phyloP scores from a whole-genome alignment of 1,140 invertebrate genomes.

The Grapholita molesta region DNA sequence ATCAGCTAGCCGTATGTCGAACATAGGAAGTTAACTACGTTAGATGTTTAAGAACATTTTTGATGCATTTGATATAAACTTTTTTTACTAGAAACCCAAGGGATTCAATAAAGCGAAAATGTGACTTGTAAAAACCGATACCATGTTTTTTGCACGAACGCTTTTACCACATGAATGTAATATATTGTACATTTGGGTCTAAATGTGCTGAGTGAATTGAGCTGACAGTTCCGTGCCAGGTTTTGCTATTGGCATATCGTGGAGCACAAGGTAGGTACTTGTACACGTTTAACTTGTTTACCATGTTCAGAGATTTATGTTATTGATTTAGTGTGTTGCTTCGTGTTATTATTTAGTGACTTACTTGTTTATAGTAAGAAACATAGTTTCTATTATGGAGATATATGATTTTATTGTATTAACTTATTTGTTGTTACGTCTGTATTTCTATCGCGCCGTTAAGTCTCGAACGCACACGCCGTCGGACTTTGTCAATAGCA shows the following conservation, averaged over 20 bases:
- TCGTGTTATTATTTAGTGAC: constrained; percentile 71
- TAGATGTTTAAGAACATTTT: constrained; percentile 77
- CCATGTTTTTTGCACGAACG: constrained; percentile 70
- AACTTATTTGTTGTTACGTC: constrained; percentile 76
- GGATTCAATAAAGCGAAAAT: constrained; percentile 57
- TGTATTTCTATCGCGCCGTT: constrained; percentile 50
- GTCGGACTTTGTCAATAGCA: constrained; percentile 70
- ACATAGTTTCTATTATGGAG: constrained; percentile 70
- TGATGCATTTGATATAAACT: constrained; percentile 78
- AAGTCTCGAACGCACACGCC: constrained; percentile 42
- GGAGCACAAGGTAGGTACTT: constrained; percentile 48
- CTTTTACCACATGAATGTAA: constrained; percentile 73
- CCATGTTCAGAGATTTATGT: constrained; percentile 61
- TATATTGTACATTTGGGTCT: constrained; percentile 78
- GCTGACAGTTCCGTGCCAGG: constrained; percentile 68
- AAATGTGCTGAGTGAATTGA: constrained; percentile 74
- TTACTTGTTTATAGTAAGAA: constrained; percentile 66
- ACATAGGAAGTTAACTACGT: constrained; percentile 66
- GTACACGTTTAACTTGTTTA: constrained; percentile 60
- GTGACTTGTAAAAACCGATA: constrained; percentile 71
- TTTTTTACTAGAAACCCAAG: constrained; percentile 75
- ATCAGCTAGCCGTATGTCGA: constrained; percentile 63
- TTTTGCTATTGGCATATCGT: constrained; percentile 73
- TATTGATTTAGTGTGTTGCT: constrained; percentile 73
- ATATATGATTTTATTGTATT: constrained; percentile 69